Evolutionary conservation across 2,797 vertebrate species (phyloP).

Genomic region (Urophycis tenuis): DNA sequence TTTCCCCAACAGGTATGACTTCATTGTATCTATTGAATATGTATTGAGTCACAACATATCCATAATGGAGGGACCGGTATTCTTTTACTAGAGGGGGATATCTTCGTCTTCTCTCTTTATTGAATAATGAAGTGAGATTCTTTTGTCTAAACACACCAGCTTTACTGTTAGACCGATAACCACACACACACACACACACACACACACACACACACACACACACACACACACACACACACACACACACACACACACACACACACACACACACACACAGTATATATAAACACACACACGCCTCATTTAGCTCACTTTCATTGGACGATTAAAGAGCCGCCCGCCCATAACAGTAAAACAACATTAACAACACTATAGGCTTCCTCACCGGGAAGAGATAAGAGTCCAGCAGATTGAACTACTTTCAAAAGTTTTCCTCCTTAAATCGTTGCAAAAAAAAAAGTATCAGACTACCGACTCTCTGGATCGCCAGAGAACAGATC

Average conservation of each 20-base stretch:
- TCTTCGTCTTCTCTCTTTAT: not conserved
- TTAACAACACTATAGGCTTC: conserved; percentile 20
- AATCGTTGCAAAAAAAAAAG: too few species aligned
- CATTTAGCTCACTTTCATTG: conserved; percentile 25
- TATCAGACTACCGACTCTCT: too few species aligned
- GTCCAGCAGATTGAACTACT: not conserved
- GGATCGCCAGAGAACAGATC: too few species aligned
- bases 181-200: not conserved
- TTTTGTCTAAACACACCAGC: not conserved
- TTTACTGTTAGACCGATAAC: not conserved
- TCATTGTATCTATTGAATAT: not conserved
- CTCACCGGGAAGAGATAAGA: conserved; percentile 28
- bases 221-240: too few species aligned
- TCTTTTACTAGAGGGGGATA: not conserved
- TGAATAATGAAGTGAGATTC: not conserved
- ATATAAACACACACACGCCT: conserved; percentile 6
- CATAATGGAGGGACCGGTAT: not conserved
- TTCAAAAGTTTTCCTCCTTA: too few species aligned
- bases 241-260: not conserved
- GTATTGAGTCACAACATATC: not conserved
- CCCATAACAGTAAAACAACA: conserved; percentile 4
- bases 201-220: too few species aligned
- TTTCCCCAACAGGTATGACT: not conserved
- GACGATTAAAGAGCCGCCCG: conserved; percentile 29
- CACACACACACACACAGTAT: not conserved